Conservation (phyloP, 2,888 invertebrate species). For the Eristalis pertinax region DNA sequence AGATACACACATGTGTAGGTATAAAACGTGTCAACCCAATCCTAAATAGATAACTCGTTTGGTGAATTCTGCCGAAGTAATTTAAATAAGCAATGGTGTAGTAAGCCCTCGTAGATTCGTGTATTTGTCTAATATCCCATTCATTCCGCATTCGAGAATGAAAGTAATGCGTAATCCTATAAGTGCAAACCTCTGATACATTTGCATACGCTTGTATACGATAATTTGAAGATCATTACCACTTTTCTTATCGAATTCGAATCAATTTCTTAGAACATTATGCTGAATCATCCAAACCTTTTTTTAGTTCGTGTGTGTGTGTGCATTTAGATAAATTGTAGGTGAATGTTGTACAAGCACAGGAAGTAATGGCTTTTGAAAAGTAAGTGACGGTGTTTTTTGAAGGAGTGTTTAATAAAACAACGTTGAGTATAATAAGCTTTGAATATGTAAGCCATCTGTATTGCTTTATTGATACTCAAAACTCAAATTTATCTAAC, state of each 20-base stretch:
- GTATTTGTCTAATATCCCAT: slow-evolving; percentile 3
- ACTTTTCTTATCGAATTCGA: slow-evolving; percentile 6
- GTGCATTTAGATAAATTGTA: not conserved
- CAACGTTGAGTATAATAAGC: not conserved
- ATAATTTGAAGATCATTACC: slow-evolving; percentile 12
- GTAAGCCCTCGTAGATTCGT: not conserved
- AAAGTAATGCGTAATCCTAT: slow-evolving; percentile 36
- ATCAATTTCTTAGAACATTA: slow-evolving; percentile 9
- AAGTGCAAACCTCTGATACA: slow-evolving; percentile 1
- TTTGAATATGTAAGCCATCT: not conserved
- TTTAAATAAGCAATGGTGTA: not conserved
- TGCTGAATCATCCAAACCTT: slow-evolving; percentile 29
- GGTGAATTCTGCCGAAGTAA: not conserved
- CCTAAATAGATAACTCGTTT: not conserved
- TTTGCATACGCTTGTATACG: not conserved
- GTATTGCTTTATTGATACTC: not conserved
- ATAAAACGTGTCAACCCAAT: not conserved
- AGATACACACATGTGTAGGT: not conserved
- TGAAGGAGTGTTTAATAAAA: not conserved
- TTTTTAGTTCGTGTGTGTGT: not conserved
- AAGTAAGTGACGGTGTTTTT: not conserved
- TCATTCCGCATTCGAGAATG: slow-evolving; percentile 41
- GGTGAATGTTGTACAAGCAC: slow-evolving; percentile 26
- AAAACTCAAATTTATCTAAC: not conserved
- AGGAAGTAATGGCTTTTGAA: slow-evolving; percentile 26